These are phyloP conservation scores for Lemur catta DNA, from an alignment of 2,797 vertebrate species.

Conservation along the genomic window DNA sequence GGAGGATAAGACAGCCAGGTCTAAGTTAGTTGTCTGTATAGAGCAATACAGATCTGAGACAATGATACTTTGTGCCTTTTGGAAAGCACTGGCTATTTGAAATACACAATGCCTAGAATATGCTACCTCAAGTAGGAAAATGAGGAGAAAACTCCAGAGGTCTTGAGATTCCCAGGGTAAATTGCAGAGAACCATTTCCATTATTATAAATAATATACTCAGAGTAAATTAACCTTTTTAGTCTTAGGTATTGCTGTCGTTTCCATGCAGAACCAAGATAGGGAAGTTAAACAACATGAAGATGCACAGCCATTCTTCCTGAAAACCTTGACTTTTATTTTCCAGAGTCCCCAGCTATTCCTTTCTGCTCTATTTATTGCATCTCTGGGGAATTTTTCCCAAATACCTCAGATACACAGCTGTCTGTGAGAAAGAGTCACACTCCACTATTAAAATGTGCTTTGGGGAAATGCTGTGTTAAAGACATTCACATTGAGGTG, in stretches of 20 bases:
- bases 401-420: neutral
- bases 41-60: constrained; percentile 38
- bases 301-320: neutral
- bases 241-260: neutral
- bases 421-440: constrained; percentile 29
- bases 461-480: constrained; percentile 15
- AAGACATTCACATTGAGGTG: neutral
- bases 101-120: neutral
- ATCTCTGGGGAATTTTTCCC: neutral
- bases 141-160: neutral
- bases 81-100: neutral
- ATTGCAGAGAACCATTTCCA: neutral
- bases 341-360: neutral
- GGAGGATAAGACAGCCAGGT: constrained; percentile 33
- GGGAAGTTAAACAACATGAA: neutral
- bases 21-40: constrained; percentile 43
- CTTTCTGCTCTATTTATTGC: constrained; percentile 41
- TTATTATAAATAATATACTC: neutral
- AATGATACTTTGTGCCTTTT: constrained; percentile 18
- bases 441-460: neutral
- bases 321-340: constrained; percentile 1
- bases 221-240: neutral
- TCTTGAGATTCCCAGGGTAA: neutral
- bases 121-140: neutral
- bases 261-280: neutral